phyloP scores from a whole-genome alignment of 92 coral and sea anemone genomes.

The Epizoanthus fatuus region DNA sequence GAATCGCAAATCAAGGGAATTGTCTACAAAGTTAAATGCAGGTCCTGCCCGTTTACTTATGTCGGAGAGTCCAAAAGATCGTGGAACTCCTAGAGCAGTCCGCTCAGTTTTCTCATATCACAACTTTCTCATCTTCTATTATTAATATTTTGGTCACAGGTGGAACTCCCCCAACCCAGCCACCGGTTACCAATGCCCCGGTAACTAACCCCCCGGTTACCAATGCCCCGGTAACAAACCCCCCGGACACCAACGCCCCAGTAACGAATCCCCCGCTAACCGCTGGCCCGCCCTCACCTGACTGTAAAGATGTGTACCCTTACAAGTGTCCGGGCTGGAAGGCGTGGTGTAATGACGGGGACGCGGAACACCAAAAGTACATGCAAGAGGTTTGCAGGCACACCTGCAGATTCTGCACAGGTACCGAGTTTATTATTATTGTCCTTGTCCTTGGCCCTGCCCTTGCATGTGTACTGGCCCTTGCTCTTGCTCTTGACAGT shows the following conservation, averaged over 20 bases:
- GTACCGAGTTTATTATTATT: not conserved
- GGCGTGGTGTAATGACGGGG: slow-evolving; percentile 12
- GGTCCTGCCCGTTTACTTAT: too few relatives aligned
- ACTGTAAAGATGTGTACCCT: slow-evolving; percentile 15
- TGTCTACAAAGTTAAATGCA: too few relatives aligned
- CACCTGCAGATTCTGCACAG: slow-evolving; percentile 28
- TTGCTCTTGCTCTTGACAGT: too few relatives aligned
- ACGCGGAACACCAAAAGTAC: not conserved
- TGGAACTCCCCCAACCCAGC: not conserved
- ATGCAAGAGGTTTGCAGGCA: slow-evolving; percentile 13
- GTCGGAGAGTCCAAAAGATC: too few relatives aligned
- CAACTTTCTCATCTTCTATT: too few relatives aligned
- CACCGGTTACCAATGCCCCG: slow-evolving; percentile 11
- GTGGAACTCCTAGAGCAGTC: too few relatives aligned
- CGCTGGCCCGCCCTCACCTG: not conserved
- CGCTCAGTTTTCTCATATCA: too few relatives aligned
- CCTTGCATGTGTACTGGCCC: not conserved
- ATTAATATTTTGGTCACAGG: too few relatives aligned
- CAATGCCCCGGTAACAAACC: slow-evolving; percentile 29
- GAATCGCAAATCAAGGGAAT: too few relatives aligned
- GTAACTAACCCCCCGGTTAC: slow-evolving; percentile 24
- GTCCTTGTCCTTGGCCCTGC: not conserved
- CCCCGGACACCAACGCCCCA: not conserved
- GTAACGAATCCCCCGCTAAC: slow-evolving; percentile 29
- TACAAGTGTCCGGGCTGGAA: slow-evolving; percentile 9